Evolutionary conservation across 2,888 invertebrate species (phyloP), one percentile per base, ranked within the genome.

Genomic region (Celastrina argiolus): DNA sequence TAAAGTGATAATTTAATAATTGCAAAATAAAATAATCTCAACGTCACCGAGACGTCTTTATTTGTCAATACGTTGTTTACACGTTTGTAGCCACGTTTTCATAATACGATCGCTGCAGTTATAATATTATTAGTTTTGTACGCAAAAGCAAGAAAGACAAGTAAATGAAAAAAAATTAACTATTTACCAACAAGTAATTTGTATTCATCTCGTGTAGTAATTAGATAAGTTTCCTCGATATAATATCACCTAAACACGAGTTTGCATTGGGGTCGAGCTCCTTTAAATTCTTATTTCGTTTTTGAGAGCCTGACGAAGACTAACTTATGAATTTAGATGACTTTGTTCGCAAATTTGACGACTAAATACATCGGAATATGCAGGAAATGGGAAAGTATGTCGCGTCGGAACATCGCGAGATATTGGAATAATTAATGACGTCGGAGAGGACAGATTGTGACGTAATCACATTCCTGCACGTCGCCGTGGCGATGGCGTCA

Each of bases 211-310:
- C 22, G 51, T 26, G 22, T 51, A 12, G 12, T 51, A 51, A 51
- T 51, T 51, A 51, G 26, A 26, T 51, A 51, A 51, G 22, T 51
- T 51, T 51, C 22, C 12, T 22, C 10, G 22, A 51, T 51, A 51
- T 51, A 51, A 51, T 45, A 45, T 45, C 18, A 45, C 45, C 18
- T 16, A 45, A 45, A 45, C 12, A 51, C 51, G 51, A 51, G 51
- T 51, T 51, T 45, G 45, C 45, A 45, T 45, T 12, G 12, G 22
- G 22, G 51, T 26, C 14, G 51, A 51, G 45, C 45, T 45, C 51
- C 3, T 51, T 26, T 14, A 51, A 51, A 51, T 51, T 22, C 51
- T 51, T 51, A 51, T 51, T 51, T 51, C 12, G 26, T 51, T 51
- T 22, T 45, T 18, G 22, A 14, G 14, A 51, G 14, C 51, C 22